phyloP scores from a whole-genome alignment of 30 jellyfish, hydroid and myxozoan species.

The Aurelia sp. region DNA sequence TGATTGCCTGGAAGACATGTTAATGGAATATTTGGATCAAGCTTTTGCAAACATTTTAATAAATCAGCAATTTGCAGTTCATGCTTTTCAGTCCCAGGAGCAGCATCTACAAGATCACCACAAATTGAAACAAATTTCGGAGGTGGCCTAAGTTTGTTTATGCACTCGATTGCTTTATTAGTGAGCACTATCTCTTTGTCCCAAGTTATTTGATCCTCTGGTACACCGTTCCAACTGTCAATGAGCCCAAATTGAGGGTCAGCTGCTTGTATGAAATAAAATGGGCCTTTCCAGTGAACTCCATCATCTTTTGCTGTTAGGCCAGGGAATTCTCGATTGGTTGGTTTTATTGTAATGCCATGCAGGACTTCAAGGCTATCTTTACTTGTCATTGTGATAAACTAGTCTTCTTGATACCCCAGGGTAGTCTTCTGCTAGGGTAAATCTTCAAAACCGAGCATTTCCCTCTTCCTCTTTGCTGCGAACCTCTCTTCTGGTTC shows the following conservation, averaged over 20 bases:
- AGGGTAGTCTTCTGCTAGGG: too few relatives aligned
- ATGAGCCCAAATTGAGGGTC: constrained; percentile 94
- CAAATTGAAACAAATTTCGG: constrained; percentile 92
- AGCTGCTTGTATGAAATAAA: constrained; percentile 87
- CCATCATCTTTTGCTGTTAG: constrained; percentile 44
- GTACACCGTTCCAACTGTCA: constrained; percentile 91
- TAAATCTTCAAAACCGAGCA: too few relatives aligned
- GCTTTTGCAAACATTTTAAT: constrained; percentile 29
- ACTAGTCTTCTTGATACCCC: too few relatives aligned
- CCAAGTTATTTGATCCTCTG: constrained; percentile 73
- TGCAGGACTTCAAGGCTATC: too few relatives aligned
- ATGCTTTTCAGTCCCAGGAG: constrained; percentile 71
- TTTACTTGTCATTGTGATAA: too few relatives aligned
- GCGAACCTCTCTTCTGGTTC: too few relatives aligned
- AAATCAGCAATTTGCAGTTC: constrained; percentile 81
- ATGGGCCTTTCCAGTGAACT: constrained; percentile 66
- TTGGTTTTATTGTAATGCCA: not conserved
- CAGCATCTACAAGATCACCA: constrained; percentile 97
- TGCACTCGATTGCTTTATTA: constrained; percentile 68
- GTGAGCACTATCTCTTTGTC: constrained; percentile 86
- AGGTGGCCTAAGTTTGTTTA: constrained; percentile 70
- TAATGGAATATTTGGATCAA: constrained; percentile 75
- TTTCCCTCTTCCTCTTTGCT: too few relatives aligned
- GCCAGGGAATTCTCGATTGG: constrained; percentile 41
- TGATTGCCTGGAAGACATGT: constrained; percentile 95